A percentile compares a stretch with the other conserved stretches of the same genome.
These are phyloP conservation scores for Eulemur albifrons DNA, from an alignment of 2,797 vertebrate genomes.

Conservation along the genomic window DNA sequence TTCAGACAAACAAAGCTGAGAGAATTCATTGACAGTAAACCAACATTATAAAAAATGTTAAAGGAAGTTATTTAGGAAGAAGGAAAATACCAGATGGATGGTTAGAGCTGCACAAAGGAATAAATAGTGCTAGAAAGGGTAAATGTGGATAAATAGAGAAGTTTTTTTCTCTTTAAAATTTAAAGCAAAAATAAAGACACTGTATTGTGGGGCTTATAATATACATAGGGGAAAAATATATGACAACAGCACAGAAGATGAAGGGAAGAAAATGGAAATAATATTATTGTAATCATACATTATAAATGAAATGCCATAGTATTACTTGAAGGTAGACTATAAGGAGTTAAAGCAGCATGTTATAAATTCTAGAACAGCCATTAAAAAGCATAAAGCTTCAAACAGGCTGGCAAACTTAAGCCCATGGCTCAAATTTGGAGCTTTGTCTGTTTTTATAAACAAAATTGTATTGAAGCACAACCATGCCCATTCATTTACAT, in stretches of 20 bases:
- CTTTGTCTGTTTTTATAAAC: background rate
- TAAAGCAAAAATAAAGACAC: constrained; percentile 2
- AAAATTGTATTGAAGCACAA: background rate
- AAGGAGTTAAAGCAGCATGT: background rate
- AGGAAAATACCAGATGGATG: background rate
- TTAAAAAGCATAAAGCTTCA: background rate
- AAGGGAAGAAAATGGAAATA: constrained; percentile 24
- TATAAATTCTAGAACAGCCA: background rate
- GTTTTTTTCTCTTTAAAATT: background rate
- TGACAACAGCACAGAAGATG: background rate
- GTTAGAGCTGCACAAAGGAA: background rate
- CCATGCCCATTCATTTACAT: background rate
- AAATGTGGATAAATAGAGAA: background rate
- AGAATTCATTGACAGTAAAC: background rate
- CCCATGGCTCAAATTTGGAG: background rate
- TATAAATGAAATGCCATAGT: background rate
- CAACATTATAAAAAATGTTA: background rate
- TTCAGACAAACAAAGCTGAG: background rate
- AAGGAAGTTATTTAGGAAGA: constrained; percentile 6
- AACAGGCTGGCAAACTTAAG: background rate
- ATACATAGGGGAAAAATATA: background rate
- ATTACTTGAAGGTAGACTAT: background rate
- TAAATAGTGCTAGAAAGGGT: background rate
- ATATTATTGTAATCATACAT: background rate
- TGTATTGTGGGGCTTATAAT: background rate